A percentile compares a stretch with the other conserved stretches of the same genome.
Conservation (phyloP, 1,140 invertebrate genomes). For the Halesus radiatus region DNA sequence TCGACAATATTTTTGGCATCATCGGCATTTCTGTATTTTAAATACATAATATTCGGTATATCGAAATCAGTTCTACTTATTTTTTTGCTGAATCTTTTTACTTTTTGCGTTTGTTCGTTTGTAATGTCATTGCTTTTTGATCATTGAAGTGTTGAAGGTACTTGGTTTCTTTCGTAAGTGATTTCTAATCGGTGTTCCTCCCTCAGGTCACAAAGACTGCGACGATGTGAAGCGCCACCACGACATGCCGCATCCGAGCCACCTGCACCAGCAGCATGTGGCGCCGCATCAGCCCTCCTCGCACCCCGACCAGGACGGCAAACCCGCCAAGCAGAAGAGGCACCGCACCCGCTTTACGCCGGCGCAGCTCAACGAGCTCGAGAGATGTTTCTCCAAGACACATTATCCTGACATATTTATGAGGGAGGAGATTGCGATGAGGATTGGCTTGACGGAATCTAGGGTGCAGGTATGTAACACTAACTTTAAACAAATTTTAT, state of each 20-base stretch:
- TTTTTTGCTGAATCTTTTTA: too few relatives aligned
- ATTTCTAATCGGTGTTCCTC: neutral
- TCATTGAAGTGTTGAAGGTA: too few relatives aligned
- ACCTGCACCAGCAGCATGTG: slow-evolving; percentile 12
- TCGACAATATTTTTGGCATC: too few relatives aligned
- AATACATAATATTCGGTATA: too few relatives aligned
- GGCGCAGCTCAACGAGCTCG: slow-evolving; percentile 94
- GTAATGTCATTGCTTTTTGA: too few relatives aligned
- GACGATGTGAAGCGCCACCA: slow-evolving; percentile 66
- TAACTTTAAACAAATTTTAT: too few relatives aligned
- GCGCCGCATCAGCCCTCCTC: slow-evolving; percentile 52
- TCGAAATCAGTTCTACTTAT: too few relatives aligned
- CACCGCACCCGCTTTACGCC: slow-evolving; percentile 95
- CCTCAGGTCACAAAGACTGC: slow-evolving; percentile 64
- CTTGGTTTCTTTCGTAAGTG: too few relatives aligned
- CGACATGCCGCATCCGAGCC: slow-evolving; percentile 54
- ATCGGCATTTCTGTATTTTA: too few relatives aligned
- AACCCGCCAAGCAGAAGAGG: slow-evolving; percentile 91
- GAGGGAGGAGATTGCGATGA: slow-evolving; percentile 95
- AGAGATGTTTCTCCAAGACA: slow-evolving; percentile 95
- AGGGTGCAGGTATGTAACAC: slow-evolving; percentile 93
- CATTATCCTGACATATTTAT: slow-evolving; percentile 99
- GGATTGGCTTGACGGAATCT: slow-evolving; percentile 96
- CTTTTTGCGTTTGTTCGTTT: too few relatives aligned
- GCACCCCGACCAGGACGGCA: slow-evolving; percentile 75